Base-by-base conservation (phyloP, 30 jellyfish, hydroid and myxozoan genomes). In the Hydractinia symbiolongicarpus region DNA sequence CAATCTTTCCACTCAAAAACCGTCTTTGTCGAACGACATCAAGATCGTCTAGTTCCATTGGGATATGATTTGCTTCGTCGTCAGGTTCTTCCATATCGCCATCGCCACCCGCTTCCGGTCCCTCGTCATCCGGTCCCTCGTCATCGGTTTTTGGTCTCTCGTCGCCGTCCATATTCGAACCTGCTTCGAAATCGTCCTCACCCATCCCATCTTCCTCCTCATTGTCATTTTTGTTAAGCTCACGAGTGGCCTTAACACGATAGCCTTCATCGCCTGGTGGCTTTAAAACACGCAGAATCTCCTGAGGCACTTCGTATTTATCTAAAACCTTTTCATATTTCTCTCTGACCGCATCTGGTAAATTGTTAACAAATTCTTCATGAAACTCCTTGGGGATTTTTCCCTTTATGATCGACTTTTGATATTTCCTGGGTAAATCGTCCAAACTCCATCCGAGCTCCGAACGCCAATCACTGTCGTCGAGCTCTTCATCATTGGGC, bases 311-410 rank as follows among this genome's bases (percentile, higher is more conserved):
- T 4, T 54, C 54, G 9, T 68, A 20, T 44, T 53, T 67, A 53
- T 69, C 14, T 44, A 44, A 68, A 10, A 14, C 9, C 40, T 67
- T 66, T 74, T 5, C 93, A 15, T 77, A 85, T 4, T 72, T 81
- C 21, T 88, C 92, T 4, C 73, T 84, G 4, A 82, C 62, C 10
- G 86, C 78, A 53, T 81, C 16, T 11, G 80, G 80, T 8, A 71
- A 8, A 71, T 55, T 50, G 50, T 4, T 53, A 9, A 71, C 40
- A 71, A 71, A 71, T 13, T 13, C 60, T 20, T 71, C 80, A 4
- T 50, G 50, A 60, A 71, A 71, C 9, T 71, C 80, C 54, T 71
- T 15, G 40, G 80, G 80, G 9, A 71, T 71, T 8, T 14, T 6
- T 19, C 80, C 80, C 9, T 50, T 30, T 53, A 71, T 15, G 61